Conservation (phyloP, 2,888 invertebrate species). For the Tineola bisselliella region DNA sequence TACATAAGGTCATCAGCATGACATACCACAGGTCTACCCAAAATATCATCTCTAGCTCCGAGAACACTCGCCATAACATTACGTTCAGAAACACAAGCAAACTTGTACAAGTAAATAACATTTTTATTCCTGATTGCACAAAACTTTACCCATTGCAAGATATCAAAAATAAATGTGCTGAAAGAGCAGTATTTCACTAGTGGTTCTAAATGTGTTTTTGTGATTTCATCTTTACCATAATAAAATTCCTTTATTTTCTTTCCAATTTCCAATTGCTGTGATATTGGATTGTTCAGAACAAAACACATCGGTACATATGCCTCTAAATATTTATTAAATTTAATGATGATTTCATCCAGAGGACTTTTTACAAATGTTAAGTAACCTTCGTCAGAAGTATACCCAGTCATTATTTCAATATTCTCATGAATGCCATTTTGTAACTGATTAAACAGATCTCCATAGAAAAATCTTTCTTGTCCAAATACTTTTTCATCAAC, state of each 20-base stretch:
- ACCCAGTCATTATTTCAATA: slow-evolving; percentile 75
- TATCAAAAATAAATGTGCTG: slow-evolving; percentile 27
- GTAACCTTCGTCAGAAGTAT: slow-evolving; percentile 75
- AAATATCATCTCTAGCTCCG: slow-evolving; percentile 16
- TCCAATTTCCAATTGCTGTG: slow-evolving; percentile 30
- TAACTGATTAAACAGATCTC: slow-evolving; percentile 35
- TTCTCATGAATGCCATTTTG: slow-evolving; percentile 51
- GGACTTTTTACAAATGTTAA: slow-evolving; percentile 19
- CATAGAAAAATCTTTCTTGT: slow-evolving; percentile 34
- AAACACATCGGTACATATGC: slow-evolving; percentile 28
- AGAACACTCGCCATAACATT: slow-evolving; percentile 27
- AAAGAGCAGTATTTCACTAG: slow-evolving; percentile 24
- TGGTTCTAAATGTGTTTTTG: slow-evolving; percentile 23
- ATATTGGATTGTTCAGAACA: slow-evolving; percentile 26
- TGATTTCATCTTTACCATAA: slow-evolving; percentile 24
- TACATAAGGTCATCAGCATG: slow-evolving; percentile 38
- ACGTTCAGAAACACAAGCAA: slow-evolving; percentile 35
- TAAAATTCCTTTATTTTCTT: slow-evolving; percentile 31
- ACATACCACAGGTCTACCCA: slow-evolving; percentile 22
- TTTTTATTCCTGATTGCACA: slow-evolving; percentile 23
- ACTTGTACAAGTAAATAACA: slow-evolving; percentile 35
- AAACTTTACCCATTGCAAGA: slow-evolving; percentile 27
- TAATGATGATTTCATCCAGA: slow-evolving; percentile 18
- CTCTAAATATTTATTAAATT: slow-evolving; percentile 29
- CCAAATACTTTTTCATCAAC: slow-evolving; percentile 35